Evolutionary conservation across 1,140 invertebrate species (phyloP), one percentile per base, ranked within the genome.

Genomic region (Adoxophyes honmai): DNA sequence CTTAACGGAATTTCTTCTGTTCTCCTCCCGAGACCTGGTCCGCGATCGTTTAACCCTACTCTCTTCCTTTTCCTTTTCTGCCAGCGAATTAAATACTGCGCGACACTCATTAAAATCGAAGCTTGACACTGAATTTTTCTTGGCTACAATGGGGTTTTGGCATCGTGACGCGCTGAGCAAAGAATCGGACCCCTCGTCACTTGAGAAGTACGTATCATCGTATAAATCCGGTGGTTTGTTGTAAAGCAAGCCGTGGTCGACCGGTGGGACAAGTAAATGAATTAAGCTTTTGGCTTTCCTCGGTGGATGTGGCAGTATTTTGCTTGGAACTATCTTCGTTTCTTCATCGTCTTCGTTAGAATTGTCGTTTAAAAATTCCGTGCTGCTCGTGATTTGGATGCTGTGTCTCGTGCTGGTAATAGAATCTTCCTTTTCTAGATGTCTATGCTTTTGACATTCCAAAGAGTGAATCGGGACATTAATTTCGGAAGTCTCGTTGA

Each of bases 141-240:
- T 86, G 6, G 21, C 21, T 4, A 76, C 70, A 4, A 81, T 64
- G 44, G 81, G 71, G 37, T 88, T 80, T 48, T 84, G 81, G 67
- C 81, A 91, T 52, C 92, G 91, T 0, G 93, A 93, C 0, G 93
- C 91, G 62, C 93, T 94, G 0, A 94, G 73, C 8, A 94, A 78
- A 0, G 93, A 94, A 76, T 94, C 93, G 1, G 93, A 94, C 8
- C 92, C 92, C 69, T 94, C 93, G 44, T 92, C 92, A 16, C 91
- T 91, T 0, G 90, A 91, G 70, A 89, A 91, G 66, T 82, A 86
- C n/a, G 84, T 82, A 3, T 93, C 93, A 42, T 94, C 93, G 55
- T 93, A 92, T 54, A 94, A 91, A 62, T 93, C 91, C 59, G 90
- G 91, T 2, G 92, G 89, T 39, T 90, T 89, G 44, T 75, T 83